These are phyloP conservation scores for Pagrus major DNA, from an alignment of 2,113 vertebrate species.

Conservation along the genomic window DNA sequence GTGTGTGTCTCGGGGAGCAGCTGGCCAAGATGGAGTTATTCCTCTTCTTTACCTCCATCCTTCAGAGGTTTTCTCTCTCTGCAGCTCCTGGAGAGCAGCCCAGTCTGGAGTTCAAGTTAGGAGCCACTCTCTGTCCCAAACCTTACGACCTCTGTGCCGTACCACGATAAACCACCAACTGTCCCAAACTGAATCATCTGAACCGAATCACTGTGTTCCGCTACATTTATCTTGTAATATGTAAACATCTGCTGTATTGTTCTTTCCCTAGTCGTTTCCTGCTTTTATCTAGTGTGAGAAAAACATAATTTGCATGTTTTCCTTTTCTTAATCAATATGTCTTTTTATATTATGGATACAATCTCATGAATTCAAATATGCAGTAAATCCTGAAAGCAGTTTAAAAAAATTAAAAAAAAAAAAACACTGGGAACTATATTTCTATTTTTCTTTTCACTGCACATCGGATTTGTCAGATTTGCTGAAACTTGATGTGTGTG, in stretches of 20 bases:
- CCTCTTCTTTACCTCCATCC: conserved; percentile 86
- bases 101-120: conserved; percentile 70
- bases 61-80: conserved; percentile 79
- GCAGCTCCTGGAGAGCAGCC: conserved; percentile 61
- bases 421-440: no score
- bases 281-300: no score
- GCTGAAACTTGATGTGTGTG: no score
- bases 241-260: not conserved
- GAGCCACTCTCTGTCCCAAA: conserved; percentile 56
- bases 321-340: no score
- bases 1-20: conserved; percentile 85
- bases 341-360: no score
- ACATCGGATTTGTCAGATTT: no score
- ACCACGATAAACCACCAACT: conserved; percentile 38
- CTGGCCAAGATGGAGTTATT: conserved; percentile 88
- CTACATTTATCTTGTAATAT: not conserved
- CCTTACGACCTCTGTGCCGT: conserved; percentile 68
- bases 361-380: no score
- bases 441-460: no score
- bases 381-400: no score
- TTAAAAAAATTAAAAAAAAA: no score
- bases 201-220: not conserved
- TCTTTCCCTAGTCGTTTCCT: not conserved
- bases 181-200: no score
- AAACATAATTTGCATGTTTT: no score